phyloP scores from a whole-genome alignment of 2,888 invertebrate genomes.

The Netelia melanura region DNA sequence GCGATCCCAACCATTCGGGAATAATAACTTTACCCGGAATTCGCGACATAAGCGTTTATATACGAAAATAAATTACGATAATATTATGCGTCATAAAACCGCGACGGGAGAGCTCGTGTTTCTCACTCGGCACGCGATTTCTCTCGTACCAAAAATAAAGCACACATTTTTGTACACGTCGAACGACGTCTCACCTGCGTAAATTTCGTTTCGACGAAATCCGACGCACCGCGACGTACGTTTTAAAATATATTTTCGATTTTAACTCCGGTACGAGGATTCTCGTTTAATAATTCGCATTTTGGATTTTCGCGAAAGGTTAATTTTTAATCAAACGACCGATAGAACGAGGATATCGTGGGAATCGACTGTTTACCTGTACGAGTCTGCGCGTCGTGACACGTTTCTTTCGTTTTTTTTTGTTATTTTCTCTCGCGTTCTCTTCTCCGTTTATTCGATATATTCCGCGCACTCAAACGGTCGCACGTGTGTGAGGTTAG shows the following conservation, averaged over 20 bases:
- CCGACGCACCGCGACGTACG: neutral
- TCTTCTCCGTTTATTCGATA: conserved; percentile 14
- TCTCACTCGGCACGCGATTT: no score
- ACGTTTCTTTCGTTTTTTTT: conserved; percentile 11
- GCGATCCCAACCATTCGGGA: no score
- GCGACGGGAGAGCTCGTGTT: no score
- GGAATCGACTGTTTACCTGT: conserved; percentile 46
- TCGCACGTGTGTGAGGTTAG: conserved; percentile 64
- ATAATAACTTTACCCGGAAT: no score
- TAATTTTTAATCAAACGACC: conserved; percentile 48
- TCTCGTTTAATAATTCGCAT: no score
- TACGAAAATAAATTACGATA: no score
- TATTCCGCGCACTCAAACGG: conserved; percentile 6
- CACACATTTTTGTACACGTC: neutral
- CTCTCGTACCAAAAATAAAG: neutral
- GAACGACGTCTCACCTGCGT: conserved; percentile 32
- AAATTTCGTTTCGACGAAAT: conserved; percentile 25
- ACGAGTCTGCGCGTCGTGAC: conserved; percentile 62
- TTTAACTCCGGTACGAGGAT: no score
- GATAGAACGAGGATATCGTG: conserved; percentile 39
- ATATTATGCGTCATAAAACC: no score
- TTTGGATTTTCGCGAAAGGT: conserved; percentile 16
- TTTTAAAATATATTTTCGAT: no score
- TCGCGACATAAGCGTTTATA: no score
- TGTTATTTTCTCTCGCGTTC: conserved; percentile 32